phyloP scores from a whole-genome alignment of 2,888 invertebrate species.

The Odontocerum albicorne region DNA sequence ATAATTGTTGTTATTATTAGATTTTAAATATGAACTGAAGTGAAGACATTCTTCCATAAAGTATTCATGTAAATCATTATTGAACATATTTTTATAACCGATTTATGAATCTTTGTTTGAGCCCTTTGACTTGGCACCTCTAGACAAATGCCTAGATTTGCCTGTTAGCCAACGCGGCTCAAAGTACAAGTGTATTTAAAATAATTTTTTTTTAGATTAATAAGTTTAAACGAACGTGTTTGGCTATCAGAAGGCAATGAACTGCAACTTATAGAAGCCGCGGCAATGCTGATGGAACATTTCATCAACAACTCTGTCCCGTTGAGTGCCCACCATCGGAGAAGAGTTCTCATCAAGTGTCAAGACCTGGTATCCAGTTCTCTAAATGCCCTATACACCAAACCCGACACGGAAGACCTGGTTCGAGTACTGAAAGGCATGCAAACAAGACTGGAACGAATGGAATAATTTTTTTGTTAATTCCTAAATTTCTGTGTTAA shows the following conservation, averaged over 20 bases:
- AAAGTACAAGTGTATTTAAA: too few species aligned
- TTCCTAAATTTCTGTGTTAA: too few species aligned
- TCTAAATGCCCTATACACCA: conserved; percentile 74
- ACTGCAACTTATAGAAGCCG: conserved; percentile 79
- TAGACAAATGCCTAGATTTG: too few species aligned
- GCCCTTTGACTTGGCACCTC: too few species aligned
- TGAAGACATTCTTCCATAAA: too few species aligned
- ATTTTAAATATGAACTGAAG: too few species aligned
- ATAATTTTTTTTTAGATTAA: conserved; percentile 58
- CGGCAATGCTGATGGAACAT: conserved; percentile 69
- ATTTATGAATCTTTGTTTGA: conserved; percentile 14
- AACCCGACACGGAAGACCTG: conserved; percentile 66
- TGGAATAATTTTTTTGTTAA: too few species aligned
- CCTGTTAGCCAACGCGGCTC: too few species aligned
- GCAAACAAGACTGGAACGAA: conserved; percentile 39
- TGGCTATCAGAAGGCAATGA: conserved; percentile 87
- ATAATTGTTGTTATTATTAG: too few species aligned
- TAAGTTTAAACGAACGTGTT: conserved; percentile 79
- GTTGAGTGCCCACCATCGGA: conserved; percentile 52
- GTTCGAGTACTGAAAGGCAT: conserved; percentile 55
- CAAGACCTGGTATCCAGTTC: conserved; percentile 76
- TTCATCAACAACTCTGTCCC: conserved; percentile 66
- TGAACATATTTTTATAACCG: too few species aligned
- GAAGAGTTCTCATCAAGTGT: conserved; percentile 60
- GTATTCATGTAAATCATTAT: too few species aligned